Percentiles rank a stretch among this genome's conserved stretches.
phyloP scores from a whole-genome alignment of 2,113 vertebrate genomes.

The Turnix velox region DNA sequence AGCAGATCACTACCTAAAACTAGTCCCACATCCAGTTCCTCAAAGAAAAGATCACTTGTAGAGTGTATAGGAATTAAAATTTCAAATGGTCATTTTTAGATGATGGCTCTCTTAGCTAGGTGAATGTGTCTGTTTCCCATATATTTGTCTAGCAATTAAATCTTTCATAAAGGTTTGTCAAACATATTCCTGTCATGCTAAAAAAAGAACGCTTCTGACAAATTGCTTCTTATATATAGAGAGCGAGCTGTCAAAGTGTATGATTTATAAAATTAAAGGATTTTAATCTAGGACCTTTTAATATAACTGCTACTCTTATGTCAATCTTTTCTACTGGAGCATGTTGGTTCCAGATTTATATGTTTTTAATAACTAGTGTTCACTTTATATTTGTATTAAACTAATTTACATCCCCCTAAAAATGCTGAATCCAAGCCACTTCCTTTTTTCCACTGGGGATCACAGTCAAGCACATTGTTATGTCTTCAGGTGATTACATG shows the following conservation, averaged over 20 bases:
- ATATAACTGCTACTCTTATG: neutral
- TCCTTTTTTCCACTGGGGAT: constrained; percentile 36
- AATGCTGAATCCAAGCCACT: constrained; percentile 32
- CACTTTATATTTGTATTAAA: neutral
- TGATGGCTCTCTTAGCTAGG: neutral
- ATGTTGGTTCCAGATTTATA: neutral
- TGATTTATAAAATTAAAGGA: constrained; percentile 55
- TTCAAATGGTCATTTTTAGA: neutral
- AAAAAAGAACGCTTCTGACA: neutral
- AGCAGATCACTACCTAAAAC: neutral
- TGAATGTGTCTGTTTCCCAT: neutral
- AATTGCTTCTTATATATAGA: neutral
- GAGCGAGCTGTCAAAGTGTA: constrained; percentile 13
- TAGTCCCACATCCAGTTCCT: neutral
- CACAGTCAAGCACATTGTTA: constrained; percentile 27
- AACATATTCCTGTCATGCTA: neutral
- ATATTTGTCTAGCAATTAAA: neutral
- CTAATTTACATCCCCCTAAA: constrained; percentile 45
- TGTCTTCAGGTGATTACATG: constrained; percentile 44
- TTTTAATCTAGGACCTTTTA: constrained; percentile 37
- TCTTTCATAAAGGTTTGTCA: neutral
- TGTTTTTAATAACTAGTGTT: constrained; percentile 35
- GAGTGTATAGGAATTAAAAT: neutral
- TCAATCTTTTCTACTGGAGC: neutral
- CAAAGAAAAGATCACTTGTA: neutral